Base-by-base conservation (phyloP, 2,888 invertebrate genomes). In the Pseudolycoriella hygida region DNA sequence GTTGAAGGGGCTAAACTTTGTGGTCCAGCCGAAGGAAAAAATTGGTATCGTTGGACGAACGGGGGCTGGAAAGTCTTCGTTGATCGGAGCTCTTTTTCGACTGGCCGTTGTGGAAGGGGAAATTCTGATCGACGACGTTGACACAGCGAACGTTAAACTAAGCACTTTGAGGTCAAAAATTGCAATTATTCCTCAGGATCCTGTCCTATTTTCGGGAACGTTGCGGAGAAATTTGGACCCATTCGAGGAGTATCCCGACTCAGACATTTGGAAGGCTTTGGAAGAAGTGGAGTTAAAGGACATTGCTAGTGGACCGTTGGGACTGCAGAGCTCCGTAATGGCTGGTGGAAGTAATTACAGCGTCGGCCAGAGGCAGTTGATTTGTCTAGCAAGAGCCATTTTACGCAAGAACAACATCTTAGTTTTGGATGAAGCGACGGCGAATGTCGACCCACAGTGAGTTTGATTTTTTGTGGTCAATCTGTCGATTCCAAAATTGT, bases 301-400 rank as follows among this genome's bases (percentile, higher is more conserved):
- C n/a, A 60, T 66, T 1, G 58, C 74, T 0, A 63, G 62, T 31
- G 51, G 52, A 14, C 58, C 67, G 3, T 64, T 66, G 30, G 72
- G 73, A 2, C 55, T 77, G n/a, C 68, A 73, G 45, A 61, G 66
- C 5, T 59, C 64, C 34, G 70, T 76, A 31, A 58, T 67, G 1
- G 72, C 74, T 52, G 69, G 71, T n/a, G 75, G 75, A 1, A 59
- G 66, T 12, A 74, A 75, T 54, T 70, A 72, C 50, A 75, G 74
- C 51, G 73, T 76, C 8, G 78, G 77, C 0, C 77, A 78, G 56
- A 58, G 74, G 11, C 78, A 78, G 54, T 66, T 89, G 20, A 74
- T 89, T 44, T 89, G 88, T 59, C 69, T 89, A 42, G 88, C 87
- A 1, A 70, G 89, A 45, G 87, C 88, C 25, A 78, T 89, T 52